Base-by-base conservation (phyloP, 2,797 vertebrate species). In the Hypotaenidia okinawae region DNA sequence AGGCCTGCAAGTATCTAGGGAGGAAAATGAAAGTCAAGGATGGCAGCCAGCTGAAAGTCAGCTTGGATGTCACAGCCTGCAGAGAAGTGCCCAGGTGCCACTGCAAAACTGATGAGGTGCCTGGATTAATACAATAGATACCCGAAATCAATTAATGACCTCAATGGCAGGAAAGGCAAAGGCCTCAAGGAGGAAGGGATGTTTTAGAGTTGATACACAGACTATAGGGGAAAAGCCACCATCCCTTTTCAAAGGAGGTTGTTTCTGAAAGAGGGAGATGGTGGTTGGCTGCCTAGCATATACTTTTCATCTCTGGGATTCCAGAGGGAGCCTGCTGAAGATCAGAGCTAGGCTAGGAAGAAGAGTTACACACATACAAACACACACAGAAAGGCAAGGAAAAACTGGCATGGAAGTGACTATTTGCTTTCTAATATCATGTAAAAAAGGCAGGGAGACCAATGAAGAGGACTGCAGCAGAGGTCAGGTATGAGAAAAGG, bases 291-390 rank as follows among this genome's bases (percentile, higher is more conserved):
- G 77, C 37, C 63, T 67, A 39, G 88, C 55, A 61, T 27, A 47
- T 1, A 1, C 35, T 84, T 90, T 88, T 92, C 74, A 79, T 82
- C 64, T 55, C 83, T 76, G 67, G n/a, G 59, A 97, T 95, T 96
- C 92, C 92, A 93, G 63, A 76, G 77, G 33, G 52, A 1, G 74
- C 23, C 90, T 95, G 92, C 35, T 69, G 43, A 94, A 76, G 70
- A 93, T 95, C 93, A 95, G 37, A 78, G 47, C 18, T 43, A 79
- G 63, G 30, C 39, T 52, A 69, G n/a, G 57, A 84, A 91, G 49
- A 52, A 70, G 88, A 79, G 37, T 51, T 74, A 70, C 39, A 7
- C 39, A 45, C 32, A 77, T 15, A 62, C 30, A 66, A 11, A 49
- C 9, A 81, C 21, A 81, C 11, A 37, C 1, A 6, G 75, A 80